phyloP scores from a whole-genome alignment of 2,797 vertebrate genomes.

The Esox lucius region DNA sequence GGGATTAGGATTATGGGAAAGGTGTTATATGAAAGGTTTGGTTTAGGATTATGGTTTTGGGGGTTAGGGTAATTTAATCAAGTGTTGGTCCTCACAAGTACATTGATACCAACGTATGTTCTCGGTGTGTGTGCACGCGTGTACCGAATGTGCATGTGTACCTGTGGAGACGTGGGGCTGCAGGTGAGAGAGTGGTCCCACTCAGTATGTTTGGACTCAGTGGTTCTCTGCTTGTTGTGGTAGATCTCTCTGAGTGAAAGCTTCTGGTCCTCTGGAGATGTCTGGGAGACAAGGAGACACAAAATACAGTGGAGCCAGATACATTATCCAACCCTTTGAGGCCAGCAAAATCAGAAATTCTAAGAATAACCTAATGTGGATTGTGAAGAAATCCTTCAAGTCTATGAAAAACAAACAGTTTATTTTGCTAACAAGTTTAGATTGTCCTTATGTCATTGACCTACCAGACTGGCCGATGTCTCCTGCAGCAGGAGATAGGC shows the following conservation, averaged over 20 bases:
- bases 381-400: not conserved
- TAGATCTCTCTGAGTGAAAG: constrained; percentile 89
- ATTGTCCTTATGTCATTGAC: constrained; percentile 19
- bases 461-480: constrained; percentile 73
- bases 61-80: too few species aligned
- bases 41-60: too few species aligned
- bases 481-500: constrained; percentile 69
- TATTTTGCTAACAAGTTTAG: not conserved
- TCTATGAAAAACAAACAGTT: not conserved
- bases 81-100: not conserved
- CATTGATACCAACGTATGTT: not conserved
- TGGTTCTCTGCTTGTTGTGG: constrained; percentile 79
- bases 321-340: not conserved
- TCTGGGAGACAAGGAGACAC: constrained; percentile 3
- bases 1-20: too few species aligned
- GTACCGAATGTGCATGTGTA: constrained; percentile 51
- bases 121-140: constrained; percentile 4
- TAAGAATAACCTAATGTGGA: not conserved
- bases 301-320: not conserved
- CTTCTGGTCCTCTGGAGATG: constrained; percentile 67
- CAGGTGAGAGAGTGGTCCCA: constrained; percentile 73
- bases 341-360: not conserved
- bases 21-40: too few species aligned
- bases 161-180: constrained; percentile 81
- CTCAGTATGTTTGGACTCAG: constrained; percentile 71